Evolutionary conservation across 92 coral and sea anemone species (phyloP), one percentile per base, ranked within the genome.

Genomic region (Virgularia gustaviana): DNA sequence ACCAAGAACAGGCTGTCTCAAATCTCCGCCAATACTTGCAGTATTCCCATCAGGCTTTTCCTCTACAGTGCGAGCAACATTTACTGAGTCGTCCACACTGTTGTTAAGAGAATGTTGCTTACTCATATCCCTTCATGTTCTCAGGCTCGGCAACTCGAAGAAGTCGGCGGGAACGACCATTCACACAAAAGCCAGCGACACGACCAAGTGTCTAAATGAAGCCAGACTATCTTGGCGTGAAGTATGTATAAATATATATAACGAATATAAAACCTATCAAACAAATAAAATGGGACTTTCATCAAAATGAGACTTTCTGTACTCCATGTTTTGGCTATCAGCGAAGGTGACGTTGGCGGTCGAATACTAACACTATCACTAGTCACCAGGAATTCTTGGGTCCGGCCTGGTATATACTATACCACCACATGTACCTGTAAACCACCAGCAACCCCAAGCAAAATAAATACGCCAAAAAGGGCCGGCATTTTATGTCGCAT

Each of bases 291-390:
- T 68, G 35, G 60, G 44, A 49, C 75, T n/a, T n/a, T n/a, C n/a
- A n/a, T n/a, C 75, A 30, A 47, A 68, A 49, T 68, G 28, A 49
- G 37, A 51, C 60, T 68, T 45, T 68, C 61, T 68, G 66, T 35
- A 49, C 75, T 68, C 75, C 75, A 68, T 68, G 75, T 68, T 68
- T 68, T 68, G 75, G 36, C 41, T 68, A 53, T 68, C 34, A 49
- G 59, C 13, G 75, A 68, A 49, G 61, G 75, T 68, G 75, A 68
- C 75, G 75, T 68, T 68, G 72, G 75, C 75, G 53, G 24, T 67
- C 49, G 36, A 47, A 36, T 47, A 25, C n/a, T n/a, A n/a, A n/a
- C n/a, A n/a, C n/a, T n/a, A n/a, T n/a, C 24, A 66, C 73, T 66
- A 9, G 57, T 10, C 41, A 22, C 73, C 58, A 66, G 73, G n/a